These are phyloP conservation scores for Lissonota sp. DNA, from an alignment of 2,888 invertebrate species.

Conservation along the genomic window DNA sequence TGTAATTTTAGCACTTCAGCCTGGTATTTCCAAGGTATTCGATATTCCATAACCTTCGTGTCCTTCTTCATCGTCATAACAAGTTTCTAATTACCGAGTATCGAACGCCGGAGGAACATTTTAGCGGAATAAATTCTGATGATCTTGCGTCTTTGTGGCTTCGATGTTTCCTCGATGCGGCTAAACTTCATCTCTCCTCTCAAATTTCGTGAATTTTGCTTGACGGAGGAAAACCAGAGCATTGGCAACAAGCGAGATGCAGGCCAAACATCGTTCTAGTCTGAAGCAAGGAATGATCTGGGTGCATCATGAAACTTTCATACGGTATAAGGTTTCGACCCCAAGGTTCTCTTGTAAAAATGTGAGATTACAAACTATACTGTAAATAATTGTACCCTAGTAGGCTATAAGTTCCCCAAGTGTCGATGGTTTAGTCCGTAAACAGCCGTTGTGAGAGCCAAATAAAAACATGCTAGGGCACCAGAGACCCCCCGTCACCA, in stretches of 20 bases:
- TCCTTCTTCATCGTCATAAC: not conserved
- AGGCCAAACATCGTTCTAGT: conserved; percentile 25
- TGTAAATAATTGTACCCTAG: too few species aligned
- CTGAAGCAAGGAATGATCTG: conserved; percentile 22
- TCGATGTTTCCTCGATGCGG: conserved; percentile 5
- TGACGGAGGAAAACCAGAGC: conserved; percentile 19
- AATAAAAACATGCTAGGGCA: too few species aligned
- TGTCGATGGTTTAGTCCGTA: too few species aligned
- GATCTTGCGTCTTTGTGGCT: conserved; percentile 2
- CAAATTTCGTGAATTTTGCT: conserved; percentile 39
- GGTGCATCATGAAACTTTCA: conserved; percentile 49
- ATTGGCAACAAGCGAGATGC: too few species aligned
- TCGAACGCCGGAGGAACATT: not conserved
- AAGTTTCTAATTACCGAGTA: conserved; percentile 5
- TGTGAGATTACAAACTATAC: too few species aligned
- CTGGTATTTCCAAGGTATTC: too few species aligned
- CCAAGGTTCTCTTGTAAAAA: too few species aligned
- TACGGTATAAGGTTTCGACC: not conserved
- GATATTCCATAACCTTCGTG: too few species aligned
- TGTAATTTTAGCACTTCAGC: too few species aligned
- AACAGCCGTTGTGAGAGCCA: too few species aligned
- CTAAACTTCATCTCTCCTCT: conserved; percentile 59
- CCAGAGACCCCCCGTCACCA: too few species aligned
- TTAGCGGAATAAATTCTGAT: conserved; percentile 17
- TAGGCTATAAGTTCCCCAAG: too few species aligned